Evolutionary conservation across 2,888 invertebrate species (phyloP).

Genomic region (Notodonta ziczac): DNA sequence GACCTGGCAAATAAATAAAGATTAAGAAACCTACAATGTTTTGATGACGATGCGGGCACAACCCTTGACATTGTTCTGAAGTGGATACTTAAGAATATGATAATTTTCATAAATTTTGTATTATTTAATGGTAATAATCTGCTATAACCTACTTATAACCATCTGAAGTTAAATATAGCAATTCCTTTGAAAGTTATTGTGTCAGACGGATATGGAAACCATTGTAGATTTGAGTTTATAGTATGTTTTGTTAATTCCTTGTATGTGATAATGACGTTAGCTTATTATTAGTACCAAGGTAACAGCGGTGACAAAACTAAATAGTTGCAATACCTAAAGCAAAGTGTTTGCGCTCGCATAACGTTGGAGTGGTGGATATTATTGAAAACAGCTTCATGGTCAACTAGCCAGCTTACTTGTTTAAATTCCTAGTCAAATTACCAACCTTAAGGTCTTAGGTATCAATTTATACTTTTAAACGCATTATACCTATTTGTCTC

Average conservation of each 20-base stretch:
- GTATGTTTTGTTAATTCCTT: too few species aligned
- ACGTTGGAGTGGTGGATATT: slow-evolving; percentile 26
- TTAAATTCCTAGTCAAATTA: slow-evolving; percentile 6
- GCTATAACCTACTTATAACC: too few species aligned
- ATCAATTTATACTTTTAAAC: not conserved
- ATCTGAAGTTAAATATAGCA: too few species aligned
- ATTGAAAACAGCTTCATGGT: slow-evolving; percentile 28
- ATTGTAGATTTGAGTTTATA: too few species aligned
- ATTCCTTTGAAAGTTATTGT: too few species aligned
- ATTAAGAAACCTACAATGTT: slow-evolving; percentile 39
- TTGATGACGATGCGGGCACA: not conserved
- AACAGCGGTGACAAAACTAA: not conserved
- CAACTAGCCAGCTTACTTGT: slow-evolving; percentile 24
- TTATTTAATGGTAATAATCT: too few species aligned
- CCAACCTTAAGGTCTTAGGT: slow-evolving; percentile 3
- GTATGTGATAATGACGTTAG: not conserved
- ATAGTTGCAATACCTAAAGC: slow-evolving; percentile 2
- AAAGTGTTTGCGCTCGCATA: slow-evolving; percentile 9
- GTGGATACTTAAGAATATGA: too few species aligned
- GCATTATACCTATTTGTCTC: not conserved
- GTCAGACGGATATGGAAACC: too few species aligned
- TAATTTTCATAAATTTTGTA: too few species aligned
- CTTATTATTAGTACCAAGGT: not conserved
- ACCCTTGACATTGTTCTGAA: not conserved
- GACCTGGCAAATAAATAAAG: slow-evolving; percentile 60